Percentiles rank a stretch among this genome's conserved stretches.
These are phyloP conservation scores for Catostomus latipinnis DNA, from an alignment of 2,797 vertebrate genomes.

Conservation along the genomic window DNA sequence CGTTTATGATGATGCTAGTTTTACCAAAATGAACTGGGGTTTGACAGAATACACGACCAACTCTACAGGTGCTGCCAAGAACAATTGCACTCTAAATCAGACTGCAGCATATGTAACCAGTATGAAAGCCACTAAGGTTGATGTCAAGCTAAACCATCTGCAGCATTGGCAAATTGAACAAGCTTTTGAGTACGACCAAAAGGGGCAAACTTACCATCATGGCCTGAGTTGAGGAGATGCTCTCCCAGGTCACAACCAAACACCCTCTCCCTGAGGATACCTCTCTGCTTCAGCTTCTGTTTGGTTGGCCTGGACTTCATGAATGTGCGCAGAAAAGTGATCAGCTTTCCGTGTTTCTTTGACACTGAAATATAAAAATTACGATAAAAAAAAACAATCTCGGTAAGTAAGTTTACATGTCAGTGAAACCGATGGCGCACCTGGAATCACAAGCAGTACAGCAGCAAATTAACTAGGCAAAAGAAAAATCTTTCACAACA, in stretches of 20 bases:
- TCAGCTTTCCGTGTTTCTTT: conserved; percentile 98
- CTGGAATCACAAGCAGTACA: not conserved
- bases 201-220: conserved; percentile 85
- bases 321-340: conserved; percentile 97
- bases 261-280: conserved; percentile 97
- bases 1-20: too few relatives aligned
- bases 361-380: conserved; percentile 81
- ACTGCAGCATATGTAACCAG: too few relatives aligned
- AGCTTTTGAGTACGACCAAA: not conserved
- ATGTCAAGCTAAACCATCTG: conserved; percentile 36
- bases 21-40: too few relatives aligned
- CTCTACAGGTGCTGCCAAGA: too few relatives aligned
- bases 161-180: not conserved
- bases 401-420: not conserved
- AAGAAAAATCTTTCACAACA: not conserved
- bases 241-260: conserved; percentile 98
- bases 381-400: not conserved
- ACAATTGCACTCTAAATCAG: too few relatives aligned
- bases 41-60: too few relatives aligned
- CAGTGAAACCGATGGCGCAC: not conserved
- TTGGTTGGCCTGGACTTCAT: conserved; percentile 99
- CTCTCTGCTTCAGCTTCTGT: conserved; percentile 97
- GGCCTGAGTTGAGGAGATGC: conserved; percentile 97
- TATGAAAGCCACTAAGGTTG: not conserved
- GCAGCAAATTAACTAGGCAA: not conserved